phyloP scores from a whole-genome alignment of 1,140 invertebrate genomes.

The Gonioctena quinquepunctata region DNA sequence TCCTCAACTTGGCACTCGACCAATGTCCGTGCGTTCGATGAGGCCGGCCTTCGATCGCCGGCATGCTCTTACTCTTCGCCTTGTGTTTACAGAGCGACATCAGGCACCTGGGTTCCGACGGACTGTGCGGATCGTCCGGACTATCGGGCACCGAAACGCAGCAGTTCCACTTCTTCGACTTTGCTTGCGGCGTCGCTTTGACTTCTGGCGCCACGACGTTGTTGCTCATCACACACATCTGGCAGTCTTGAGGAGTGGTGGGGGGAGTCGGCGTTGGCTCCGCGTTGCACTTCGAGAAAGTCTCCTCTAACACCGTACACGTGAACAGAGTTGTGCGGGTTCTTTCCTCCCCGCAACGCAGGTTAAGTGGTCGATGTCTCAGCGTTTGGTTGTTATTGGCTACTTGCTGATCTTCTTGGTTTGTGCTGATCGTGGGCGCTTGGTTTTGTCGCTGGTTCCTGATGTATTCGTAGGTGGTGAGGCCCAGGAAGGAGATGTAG shows the following conservation, averaged over 20 bases:
- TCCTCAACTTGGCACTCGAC: conserved; percentile 55
- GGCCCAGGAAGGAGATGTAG: conserved; percentile 80
- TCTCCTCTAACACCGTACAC: conserved; percentile 54
- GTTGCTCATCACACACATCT: conserved; percentile 46
- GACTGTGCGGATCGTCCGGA: conserved; percentile 57
- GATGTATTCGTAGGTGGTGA: conserved; percentile 91
- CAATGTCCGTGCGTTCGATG: conserved; percentile 50
- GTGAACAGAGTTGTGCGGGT: conserved; percentile 52
- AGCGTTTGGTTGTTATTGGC: conserved; percentile 16
- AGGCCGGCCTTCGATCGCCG: conserved; percentile 37
- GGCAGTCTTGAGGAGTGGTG: conserved; percentile 54
- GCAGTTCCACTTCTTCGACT: conserved; percentile 60
- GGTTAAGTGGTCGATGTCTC: conserved; percentile 46
- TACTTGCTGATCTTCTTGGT: not conserved
- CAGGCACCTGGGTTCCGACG: conserved; percentile 47
- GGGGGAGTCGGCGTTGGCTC: conserved; percentile 52
- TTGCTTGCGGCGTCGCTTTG: conserved; percentile 30
- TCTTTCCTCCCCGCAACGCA: conserved; percentile 50
- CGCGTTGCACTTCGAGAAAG: conserved; percentile 43
- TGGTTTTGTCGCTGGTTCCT: conserved; percentile 61
- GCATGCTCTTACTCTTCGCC: conserved; percentile 42
- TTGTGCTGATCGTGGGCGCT: not conserved
- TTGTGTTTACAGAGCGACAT: conserved; percentile 51
- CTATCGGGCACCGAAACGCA: conserved; percentile 61
- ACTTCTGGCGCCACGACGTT: conserved; percentile 40